These are phyloP conservation scores for Leptinotarsa rubiginosa DNA, from an alignment of 2,888 invertebrate species.

Conservation along the genomic window DNA sequence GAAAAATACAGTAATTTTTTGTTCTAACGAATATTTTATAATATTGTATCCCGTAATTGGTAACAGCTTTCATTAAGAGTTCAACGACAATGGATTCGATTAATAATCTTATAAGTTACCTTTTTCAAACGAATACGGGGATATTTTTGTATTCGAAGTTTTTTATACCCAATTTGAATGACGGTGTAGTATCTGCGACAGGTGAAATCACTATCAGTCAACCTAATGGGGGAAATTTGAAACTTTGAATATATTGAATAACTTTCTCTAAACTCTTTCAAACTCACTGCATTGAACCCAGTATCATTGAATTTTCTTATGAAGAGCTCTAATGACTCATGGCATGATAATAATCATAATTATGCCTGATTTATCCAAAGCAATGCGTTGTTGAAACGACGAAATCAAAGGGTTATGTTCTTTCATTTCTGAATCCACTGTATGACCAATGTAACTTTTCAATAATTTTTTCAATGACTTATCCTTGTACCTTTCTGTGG, in stretches of 20 bases:
- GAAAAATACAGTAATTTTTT: neutral
- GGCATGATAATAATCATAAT: neutral
- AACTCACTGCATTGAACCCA: neutral
- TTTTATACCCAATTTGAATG: neutral
- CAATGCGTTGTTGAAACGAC: no score
- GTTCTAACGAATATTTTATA: neutral
- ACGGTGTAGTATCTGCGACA: neutral
- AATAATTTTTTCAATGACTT: neutral
- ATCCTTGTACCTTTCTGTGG: neutral
- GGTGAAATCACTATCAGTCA: neutral
- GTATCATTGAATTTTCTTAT: neutral
- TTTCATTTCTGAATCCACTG: neutral
- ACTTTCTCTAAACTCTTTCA: neutral
- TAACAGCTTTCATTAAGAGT: neutral
- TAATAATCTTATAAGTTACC: neutral
- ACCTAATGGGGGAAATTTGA: neutral
- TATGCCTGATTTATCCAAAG: no score
- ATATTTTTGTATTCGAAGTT: neutral
- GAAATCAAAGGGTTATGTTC: no score
- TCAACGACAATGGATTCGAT: neutral
- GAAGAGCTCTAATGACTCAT: neutral
- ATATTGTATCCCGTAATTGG: neutral
- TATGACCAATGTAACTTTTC: neutral
- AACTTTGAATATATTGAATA: neutral
- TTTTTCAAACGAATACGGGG: neutral